Evolutionary conservation across 64 coral and sea anemone species (phyloP).

Genomic region (Orbicella faveolata): DNA sequence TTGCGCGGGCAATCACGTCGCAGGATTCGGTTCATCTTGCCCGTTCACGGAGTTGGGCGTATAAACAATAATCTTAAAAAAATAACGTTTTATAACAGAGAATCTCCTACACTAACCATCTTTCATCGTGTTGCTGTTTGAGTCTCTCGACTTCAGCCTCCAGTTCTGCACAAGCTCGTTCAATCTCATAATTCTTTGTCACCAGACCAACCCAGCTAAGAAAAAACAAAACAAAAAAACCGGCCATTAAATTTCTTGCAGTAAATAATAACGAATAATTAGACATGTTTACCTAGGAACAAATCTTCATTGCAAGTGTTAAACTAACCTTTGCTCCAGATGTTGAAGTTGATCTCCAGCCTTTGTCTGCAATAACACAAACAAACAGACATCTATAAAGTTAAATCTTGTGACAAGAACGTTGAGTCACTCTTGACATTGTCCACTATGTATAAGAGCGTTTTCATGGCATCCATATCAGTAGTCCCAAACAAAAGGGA

Average conservation of each 20-base stretch:
- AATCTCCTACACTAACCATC: not conserved
- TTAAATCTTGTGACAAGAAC: not conserved
- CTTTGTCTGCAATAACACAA: slow-evolving; percentile 53
- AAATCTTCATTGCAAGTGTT: not conserved
- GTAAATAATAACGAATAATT: not conserved
- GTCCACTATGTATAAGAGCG: too few species aligned
- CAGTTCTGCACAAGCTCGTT: slow-evolving; percentile 90
- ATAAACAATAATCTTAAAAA: too few species aligned
- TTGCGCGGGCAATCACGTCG: too few species aligned
- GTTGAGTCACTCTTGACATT: too few species aligned
- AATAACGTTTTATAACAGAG: not conserved
- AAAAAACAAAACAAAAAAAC: slow-evolving; percentile 7
- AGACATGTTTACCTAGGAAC: not conserved
- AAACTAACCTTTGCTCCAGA: slow-evolving; percentile 84
- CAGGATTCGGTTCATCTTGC: too few species aligned
- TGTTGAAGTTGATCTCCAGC: slow-evolving; percentile 84
- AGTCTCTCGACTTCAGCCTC: slow-evolving; percentile 84
- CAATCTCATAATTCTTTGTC: slow-evolving; percentile 98
- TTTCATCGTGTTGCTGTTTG: slow-evolving; percentile 23
- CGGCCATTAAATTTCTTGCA: not conserved
- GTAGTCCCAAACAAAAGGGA: too few species aligned
- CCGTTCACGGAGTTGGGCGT: too few species aligned
- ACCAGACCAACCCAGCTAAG: slow-evolving; percentile 96
- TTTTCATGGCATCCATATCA: too few species aligned
- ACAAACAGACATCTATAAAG: not conserved